phyloP scores from a whole-genome alignment of 2,113 vertebrate species.

The Forbesichthys agassizii region DNA sequence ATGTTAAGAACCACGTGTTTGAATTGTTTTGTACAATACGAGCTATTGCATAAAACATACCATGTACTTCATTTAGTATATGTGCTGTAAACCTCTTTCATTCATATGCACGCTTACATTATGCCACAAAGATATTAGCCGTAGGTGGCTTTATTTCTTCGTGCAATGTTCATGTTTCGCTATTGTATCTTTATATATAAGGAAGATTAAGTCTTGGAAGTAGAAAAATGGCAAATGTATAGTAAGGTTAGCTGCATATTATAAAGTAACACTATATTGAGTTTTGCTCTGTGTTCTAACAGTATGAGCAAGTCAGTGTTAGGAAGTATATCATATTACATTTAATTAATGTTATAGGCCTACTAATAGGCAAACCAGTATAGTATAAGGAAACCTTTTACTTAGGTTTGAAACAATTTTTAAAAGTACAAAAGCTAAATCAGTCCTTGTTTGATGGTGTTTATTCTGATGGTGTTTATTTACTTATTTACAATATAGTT shows the following conservation, averaged over 20 bases:
- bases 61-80: neutral
- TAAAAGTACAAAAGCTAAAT: too few relatives aligned
- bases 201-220: neutral
- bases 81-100: neutral
- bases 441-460: neutral
- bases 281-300: neutral
- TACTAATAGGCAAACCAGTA: neutral
- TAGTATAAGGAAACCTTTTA: too few relatives aligned
- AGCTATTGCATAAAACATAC: neutral
- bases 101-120: neutral
- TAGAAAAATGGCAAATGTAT: neutral
- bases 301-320: constrained; percentile 12
- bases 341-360: neutral
- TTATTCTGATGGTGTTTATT: constrained; percentile 15
- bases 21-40: neutral
- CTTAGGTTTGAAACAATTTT: too few relatives aligned
- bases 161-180: neutral
- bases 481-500: neutral
- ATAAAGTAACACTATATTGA: neutral
- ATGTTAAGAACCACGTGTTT: too few relatives aligned
- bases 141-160: too few relatives aligned
- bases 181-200: neutral
- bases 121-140: neutral
- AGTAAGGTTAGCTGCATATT: constrained; percentile 24
- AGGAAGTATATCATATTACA: constrained; percentile 2